These are phyloP conservation scores for Sapayoa aenigma DNA, from an alignment of 2,113 vertebrate species.

Conservation along the genomic window DNA sequence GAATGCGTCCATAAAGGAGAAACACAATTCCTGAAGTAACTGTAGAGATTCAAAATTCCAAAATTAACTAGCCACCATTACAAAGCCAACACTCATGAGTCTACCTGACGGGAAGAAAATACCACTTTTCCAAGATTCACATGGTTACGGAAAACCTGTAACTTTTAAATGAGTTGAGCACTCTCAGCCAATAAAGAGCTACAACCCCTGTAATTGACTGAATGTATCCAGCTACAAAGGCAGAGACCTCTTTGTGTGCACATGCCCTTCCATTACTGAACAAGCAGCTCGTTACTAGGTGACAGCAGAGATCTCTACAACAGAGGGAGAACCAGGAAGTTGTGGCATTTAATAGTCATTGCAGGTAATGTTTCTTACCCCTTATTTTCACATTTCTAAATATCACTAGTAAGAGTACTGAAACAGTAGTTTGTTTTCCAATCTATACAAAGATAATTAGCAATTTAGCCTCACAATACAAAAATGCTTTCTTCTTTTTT, in stretches of 20 bases:
- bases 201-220: neutral
- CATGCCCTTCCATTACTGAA: neutral
- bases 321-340: neutral
- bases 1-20: neutral
- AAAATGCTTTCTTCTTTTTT: neutral
- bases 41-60: neutral
- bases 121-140: neutral
- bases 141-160: neutral
- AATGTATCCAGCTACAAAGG: neutral
- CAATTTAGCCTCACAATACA: neutral
- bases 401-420: neutral
- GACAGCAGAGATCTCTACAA: neutral
- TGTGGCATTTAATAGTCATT: fast-evolving
- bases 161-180: fast-evolving
- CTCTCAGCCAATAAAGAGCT: neutral
- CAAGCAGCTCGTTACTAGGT: neutral
- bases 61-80: neutral
- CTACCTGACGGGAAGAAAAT: neutral
- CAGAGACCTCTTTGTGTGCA: neutral
- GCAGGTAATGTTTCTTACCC: neutral
- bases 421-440: neutral
- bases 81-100: neutral
- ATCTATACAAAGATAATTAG: neutral
- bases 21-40: neutral
- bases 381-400: neutral